These are phyloP conservation scores for Punctoribates punctum DNA, from an alignment of 2,888 invertebrate species.

Conservation along the genomic window DNA sequence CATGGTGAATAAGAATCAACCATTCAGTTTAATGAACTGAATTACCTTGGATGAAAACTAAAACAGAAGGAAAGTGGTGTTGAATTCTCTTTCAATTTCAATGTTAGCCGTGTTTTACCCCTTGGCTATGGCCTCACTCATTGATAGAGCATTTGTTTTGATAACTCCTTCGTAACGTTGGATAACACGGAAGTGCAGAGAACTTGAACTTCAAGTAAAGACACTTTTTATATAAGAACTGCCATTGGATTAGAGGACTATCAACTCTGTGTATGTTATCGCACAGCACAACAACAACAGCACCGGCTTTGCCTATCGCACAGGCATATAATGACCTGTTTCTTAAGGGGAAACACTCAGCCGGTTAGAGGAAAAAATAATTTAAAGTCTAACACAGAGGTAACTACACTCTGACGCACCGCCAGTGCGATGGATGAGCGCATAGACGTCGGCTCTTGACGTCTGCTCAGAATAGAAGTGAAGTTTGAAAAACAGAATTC, in stretches of 20 bases:
- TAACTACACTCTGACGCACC: neutral
- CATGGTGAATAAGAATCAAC: too few relatives aligned
- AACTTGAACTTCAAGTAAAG: slow-evolving; percentile 19
- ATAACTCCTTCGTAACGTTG: neutral
- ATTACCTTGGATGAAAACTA: too few relatives aligned
- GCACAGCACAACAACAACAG: neutral
- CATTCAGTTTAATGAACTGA: too few relatives aligned
- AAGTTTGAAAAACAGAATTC: neutral
- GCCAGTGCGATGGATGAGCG: neutral
- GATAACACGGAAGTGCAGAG: slow-evolving; percentile 2
- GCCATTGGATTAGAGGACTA: neutral
- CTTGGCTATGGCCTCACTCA: too few relatives aligned
- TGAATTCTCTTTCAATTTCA: too few relatives aligned
- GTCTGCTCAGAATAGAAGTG: too few relatives aligned
- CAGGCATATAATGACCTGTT: slow-evolving; percentile 19
- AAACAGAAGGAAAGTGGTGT: too few relatives aligned
- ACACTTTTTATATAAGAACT: neutral
- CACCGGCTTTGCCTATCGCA: neutral
- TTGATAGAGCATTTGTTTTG: too few relatives aligned
- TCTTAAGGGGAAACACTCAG: slow-evolving; percentile 4
- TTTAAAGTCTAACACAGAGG: neutral
- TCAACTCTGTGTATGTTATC: neutral
- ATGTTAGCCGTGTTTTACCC: too few relatives aligned
- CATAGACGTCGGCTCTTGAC: too few relatives aligned
- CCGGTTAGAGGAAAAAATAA: neutral